phyloP scores from a whole-genome alignment of 2,797 vertebrate species.

The Scolopax bukidnonensis region DNA sequence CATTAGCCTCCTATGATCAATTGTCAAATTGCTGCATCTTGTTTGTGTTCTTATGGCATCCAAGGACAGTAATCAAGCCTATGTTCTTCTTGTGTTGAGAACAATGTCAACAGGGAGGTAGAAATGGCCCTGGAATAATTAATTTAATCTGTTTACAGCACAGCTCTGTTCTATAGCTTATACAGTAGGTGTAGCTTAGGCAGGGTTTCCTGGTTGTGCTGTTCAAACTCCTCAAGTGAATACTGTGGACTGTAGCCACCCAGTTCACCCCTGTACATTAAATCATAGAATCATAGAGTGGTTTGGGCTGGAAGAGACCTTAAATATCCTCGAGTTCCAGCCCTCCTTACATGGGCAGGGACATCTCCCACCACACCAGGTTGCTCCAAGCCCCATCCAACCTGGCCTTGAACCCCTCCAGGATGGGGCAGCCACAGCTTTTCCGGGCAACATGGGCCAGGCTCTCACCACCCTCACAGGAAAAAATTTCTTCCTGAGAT shows the following conservation, averaged over 20 bases:
- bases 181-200: rapidly evolving
- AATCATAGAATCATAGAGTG: too few species aligned
- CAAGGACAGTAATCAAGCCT: not conserved
- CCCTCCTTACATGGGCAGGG: too few species aligned
- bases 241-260: not conserved
- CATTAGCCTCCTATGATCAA: not conserved
- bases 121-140: not conserved
- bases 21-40: not conserved
- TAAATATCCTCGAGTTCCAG: too few species aligned
- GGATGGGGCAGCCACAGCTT: too few species aligned
- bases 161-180: not conserved
- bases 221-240: not conserved
- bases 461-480: too few species aligned
- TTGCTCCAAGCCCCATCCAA: too few species aligned
- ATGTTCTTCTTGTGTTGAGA: not conserved
- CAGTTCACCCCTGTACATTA: not conserved
- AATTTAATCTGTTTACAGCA: not conserved
- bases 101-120: not conserved
- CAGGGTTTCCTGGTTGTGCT: not conserved
- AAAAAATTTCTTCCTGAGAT: too few species aligned
- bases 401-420: too few species aligned
- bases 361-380: too few species aligned
- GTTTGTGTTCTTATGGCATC: not conserved
- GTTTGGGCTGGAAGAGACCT: too few species aligned
- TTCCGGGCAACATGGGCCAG: too few species aligned